A percentile compares a stretch with the other conserved stretches of the same genome.
These are phyloP conservation scores for Drosophila littoralis DNA, from an alignment of 1,140 invertebrate species.

Conservation along the genomic window DNA sequence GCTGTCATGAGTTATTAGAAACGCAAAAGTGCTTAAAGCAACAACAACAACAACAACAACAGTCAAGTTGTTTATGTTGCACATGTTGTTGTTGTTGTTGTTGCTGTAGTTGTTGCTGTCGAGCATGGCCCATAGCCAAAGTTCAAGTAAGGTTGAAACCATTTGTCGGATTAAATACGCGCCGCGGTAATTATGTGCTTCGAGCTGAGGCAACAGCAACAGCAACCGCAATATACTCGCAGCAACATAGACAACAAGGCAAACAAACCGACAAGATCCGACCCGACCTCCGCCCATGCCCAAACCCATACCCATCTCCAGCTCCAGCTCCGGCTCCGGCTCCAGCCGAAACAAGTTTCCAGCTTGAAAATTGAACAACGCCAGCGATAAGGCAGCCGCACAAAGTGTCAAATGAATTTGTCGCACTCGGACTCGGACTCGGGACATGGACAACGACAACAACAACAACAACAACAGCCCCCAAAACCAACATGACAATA, in stretches of 20 bases:
- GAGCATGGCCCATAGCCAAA: conserved; percentile 74
- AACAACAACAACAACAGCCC: background rate
- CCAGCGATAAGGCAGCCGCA: conserved; percentile 61
- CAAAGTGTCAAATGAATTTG: conserved; percentile 81
- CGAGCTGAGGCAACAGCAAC: conserved; percentile 51
- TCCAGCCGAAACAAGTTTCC: conserved; percentile 71
- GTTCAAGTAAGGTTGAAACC: conserved; percentile 82
- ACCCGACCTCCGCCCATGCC: conserved; percentile 26
- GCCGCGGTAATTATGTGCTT: conserved; percentile 81
- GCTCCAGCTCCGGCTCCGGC: background rate
- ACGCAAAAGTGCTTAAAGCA: conserved; percentile 54
- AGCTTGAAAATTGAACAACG: conserved; percentile 48
- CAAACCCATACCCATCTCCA: background rate
- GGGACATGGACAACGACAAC: conserved; percentile 18
- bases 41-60: conserved; percentile 51
- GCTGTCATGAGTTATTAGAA: conserved; percentile 79
- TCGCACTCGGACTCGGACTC: conserved; percentile 57
- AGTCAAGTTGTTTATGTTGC: conserved; percentile 46
- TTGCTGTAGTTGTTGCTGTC: background rate
- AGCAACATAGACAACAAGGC: conserved; percentile 71
- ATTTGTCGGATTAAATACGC: conserved; percentile 82
- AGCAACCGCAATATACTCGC: conserved; percentile 31
- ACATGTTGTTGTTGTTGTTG: conserved; percentile 43
- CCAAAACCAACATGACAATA: conserved; percentile 25
- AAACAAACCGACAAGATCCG: conserved; percentile 71